These are phyloP conservation scores for Chrysocyon brachyurus DNA, from an alignment of 2,797 vertebrate genomes.

Conservation along the genomic window DNA sequence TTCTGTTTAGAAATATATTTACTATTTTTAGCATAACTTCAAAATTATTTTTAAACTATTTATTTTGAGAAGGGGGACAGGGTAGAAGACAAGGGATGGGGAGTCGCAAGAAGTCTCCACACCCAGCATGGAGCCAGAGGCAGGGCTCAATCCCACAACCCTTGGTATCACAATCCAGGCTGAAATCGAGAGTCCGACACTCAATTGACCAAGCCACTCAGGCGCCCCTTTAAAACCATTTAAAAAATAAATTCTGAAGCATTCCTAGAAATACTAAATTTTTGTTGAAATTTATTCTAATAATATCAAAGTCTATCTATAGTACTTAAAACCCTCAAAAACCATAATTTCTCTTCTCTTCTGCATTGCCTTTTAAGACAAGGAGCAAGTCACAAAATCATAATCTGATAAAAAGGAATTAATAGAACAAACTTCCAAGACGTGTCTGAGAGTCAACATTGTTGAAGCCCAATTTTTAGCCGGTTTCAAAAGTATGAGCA, in stretches of 20 bases:
- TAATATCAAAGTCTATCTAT: conserved; percentile 25
- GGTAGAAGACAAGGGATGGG: not conserved
- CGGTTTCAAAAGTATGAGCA: conserved; percentile 12
- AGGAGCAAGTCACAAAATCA: conserved; percentile 49
- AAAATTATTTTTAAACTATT: conserved; percentile 44
- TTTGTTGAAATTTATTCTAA: conserved; percentile 16
- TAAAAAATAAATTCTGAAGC: conserved; percentile 19
- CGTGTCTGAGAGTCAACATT: not conserved
- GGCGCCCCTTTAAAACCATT: not conserved
- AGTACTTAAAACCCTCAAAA: not conserved
- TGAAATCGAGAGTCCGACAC: not conserved
- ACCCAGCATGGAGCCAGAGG: not conserved
- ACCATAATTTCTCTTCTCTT: conserved; percentile 25
- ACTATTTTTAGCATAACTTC: conserved; percentile 17
- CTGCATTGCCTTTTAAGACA: conserved; percentile 16
- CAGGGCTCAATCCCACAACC: not conserved
- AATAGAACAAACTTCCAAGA: not conserved
- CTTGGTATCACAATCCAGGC: not conserved
- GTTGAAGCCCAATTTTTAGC: conserved; percentile 15
- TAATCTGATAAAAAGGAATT: not conserved
- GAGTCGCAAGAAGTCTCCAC: not conserved
- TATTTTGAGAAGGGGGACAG: not conserved
- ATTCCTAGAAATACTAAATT: conserved; percentile 41
- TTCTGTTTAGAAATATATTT: not conserved
- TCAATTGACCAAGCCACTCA: not conserved